Conservation (phyloP, 2,797 vertebrate genomes). For the Calcarius lapponicus region DNA sequence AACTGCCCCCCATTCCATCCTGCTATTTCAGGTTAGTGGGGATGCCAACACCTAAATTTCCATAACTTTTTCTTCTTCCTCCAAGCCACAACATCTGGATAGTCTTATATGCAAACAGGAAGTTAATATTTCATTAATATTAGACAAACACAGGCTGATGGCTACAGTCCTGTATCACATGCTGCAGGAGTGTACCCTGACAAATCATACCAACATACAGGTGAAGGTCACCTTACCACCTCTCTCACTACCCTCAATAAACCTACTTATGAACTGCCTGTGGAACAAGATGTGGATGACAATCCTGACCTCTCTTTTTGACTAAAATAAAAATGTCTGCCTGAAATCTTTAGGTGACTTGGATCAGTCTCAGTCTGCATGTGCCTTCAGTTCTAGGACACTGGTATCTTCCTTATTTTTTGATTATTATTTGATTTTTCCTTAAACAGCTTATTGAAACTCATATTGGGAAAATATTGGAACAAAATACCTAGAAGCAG, state of each 20-base stretch:
- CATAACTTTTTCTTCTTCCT: not conserved
- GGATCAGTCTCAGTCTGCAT: not conserved
- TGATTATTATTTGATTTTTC: not conserved
- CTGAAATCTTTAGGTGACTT: not conserved
- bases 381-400: fast-evolving
- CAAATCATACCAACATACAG: not conserved
- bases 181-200: not conserved
- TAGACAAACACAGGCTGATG: not conserved
- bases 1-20: not conserved
- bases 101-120: not conserved
- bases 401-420: not conserved
- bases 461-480: not conserved
- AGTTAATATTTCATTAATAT: not conserved
- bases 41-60: not conserved
- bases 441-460: not conserved
- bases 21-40: not conserved
- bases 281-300: not conserved
- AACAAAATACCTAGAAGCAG: not conserved
- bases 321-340: not conserved
- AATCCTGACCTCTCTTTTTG: not conserved
- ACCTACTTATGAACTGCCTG: not conserved
- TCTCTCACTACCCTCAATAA: not conserved
- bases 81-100: not conserved
- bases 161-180: not conserved
- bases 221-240: not conserved